A percentile compares a stretch with the other conserved stretches of the same genome.
Evolutionary conservation across 2,113 vertebrate species (phyloP).

Genomic region (Prinia subflava): DNA sequence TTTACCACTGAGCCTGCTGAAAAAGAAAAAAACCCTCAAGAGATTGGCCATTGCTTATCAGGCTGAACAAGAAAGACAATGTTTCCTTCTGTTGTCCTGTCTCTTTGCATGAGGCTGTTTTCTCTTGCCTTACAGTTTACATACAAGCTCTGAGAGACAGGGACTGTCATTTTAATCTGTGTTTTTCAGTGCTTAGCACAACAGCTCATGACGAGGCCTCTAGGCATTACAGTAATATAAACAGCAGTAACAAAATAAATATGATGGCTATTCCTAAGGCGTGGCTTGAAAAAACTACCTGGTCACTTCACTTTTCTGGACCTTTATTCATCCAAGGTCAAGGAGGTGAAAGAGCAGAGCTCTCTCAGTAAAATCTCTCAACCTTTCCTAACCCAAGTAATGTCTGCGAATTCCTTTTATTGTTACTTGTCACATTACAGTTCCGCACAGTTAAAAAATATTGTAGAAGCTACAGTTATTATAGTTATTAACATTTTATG

Average conservation of each 20-base stretch:
- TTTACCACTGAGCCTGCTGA: not conserved
- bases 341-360: not conserved
- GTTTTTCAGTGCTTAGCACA: constrained; percentile 2
- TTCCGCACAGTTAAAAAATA: constrained; percentile 66
- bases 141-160: not conserved
- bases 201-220: not conserved
- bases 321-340: constrained; percentile 22
- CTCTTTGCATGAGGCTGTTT: not conserved
- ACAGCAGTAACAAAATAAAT: not conserved
- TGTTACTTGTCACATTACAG: constrained; percentile 60
- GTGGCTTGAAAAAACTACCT: not conserved
- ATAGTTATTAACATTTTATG: constrained; percentile 78
- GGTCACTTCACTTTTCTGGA: not conserved
- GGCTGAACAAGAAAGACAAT: not conserved
- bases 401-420: constrained; percentile 62
- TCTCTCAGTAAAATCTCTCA: constrained; percentile 41
- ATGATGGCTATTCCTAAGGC: not conserved
- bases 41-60: not conserved
- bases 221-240: not conserved
- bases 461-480: constrained; percentile 62
- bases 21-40: not conserved
- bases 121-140: not conserved
- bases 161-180: constrained; percentile 32
- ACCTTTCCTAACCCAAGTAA: constrained; percentile 19
- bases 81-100: not conserved